Evolutionary conservation across 2,113 vertebrate genomes (phyloP).

Genomic region (cattle (Bos taurus)): DNA sequence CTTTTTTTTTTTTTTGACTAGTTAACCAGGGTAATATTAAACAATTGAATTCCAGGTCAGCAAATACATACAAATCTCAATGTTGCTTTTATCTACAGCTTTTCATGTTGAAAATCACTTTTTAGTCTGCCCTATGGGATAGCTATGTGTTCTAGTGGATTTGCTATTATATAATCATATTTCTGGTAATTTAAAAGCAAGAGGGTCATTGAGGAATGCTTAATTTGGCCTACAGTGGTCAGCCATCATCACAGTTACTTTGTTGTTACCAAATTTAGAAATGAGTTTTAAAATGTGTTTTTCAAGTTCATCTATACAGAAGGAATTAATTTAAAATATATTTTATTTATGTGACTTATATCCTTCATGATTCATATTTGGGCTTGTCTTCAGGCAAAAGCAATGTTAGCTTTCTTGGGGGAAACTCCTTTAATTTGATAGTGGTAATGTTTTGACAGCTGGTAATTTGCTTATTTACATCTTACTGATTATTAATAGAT

Average conservation of each 20-base stretch:
- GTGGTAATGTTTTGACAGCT: constrained; percentile 72
- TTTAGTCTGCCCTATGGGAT: constrained; percentile 29
- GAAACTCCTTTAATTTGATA: constrained; percentile 70
- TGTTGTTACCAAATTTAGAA: constrained; percentile 6
- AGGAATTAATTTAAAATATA: constrained; percentile 60
- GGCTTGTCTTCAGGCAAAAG: constrained; percentile 58
- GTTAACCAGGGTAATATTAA: constrained; percentile 23
- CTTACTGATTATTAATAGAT: constrained; percentile 60
- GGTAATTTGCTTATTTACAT: constrained; percentile 78
- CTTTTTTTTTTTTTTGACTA: constrained; percentile 44
- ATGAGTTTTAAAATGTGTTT: constrained; percentile 56
- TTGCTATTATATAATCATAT: constrained; percentile 34
- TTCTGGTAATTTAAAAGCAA: constrained; percentile 2
- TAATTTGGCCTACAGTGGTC: not conserved
- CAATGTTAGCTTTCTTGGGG: constrained; percentile 68
- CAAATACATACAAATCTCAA: constrained; percentile 46
- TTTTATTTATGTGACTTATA: constrained; percentile 64
- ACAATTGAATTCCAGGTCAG: constrained; percentile 17
- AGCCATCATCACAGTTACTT: constrained; percentile 13
- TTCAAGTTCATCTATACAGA: constrained; percentile 43
- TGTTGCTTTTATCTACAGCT: constrained; percentile 41
- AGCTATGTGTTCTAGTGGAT: not conserved
- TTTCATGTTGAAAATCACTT: constrained; percentile 51
- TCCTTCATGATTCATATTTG: constrained; percentile 48
- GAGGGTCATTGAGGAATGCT: not conserved